Percentiles rank a stretch among this genome's conserved stretches.
Conservation (phyloP, 2,797 vertebrate genomes). For the Sebastes itinus region DNA sequence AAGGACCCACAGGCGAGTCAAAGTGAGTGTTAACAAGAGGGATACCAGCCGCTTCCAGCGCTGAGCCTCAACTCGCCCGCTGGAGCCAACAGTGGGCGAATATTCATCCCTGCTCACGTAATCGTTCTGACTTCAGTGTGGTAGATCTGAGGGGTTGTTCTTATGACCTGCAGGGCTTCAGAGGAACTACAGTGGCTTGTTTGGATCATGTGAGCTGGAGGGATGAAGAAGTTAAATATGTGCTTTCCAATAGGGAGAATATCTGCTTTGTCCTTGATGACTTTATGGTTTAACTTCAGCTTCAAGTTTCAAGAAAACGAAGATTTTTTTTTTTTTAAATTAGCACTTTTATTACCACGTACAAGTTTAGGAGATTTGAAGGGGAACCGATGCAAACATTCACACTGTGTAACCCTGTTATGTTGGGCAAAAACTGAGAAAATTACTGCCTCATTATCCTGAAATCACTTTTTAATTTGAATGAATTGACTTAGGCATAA, state of each 20-base stretch:
- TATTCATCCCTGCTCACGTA: constrained; percentile 60
- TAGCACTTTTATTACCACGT: constrained; percentile 36
- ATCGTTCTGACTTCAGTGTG: constrained; percentile 71
- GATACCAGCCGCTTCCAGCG: constrained; percentile 54
- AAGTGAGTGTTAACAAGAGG: constrained; percentile 69
- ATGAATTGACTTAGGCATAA: constrained; percentile 69
- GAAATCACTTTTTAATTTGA: constrained; percentile 76
- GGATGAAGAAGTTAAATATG: constrained; percentile 16
- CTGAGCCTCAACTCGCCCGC: constrained; percentile 39
- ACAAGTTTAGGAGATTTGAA: constrained; percentile 36
- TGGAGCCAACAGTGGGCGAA: constrained; percentile 64
- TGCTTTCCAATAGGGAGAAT: constrained; percentile 13
- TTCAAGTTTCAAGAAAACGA: constrained; percentile 36
- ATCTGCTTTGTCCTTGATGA: constrained; percentile 22
- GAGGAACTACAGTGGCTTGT: constrained; percentile 49
- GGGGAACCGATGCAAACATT: constrained; percentile 50
- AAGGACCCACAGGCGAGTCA: constrained; percentile 66
- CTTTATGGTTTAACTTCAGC: constrained; percentile 20
- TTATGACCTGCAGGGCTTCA: constrained; percentile 61
- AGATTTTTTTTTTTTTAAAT: constrained; percentile 16
- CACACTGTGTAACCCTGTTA: constrained; percentile 38
- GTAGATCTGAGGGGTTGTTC: constrained; percentile 57
- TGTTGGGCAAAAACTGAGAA: constrained; percentile 57
- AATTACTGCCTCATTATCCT: constrained; percentile 71
- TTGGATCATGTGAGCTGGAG: constrained; percentile 51